These are phyloP conservation scores for Triplophysa yarkandensis DNA, from an alignment of 2,797 vertebrate species.

Conservation along the genomic window DNA sequence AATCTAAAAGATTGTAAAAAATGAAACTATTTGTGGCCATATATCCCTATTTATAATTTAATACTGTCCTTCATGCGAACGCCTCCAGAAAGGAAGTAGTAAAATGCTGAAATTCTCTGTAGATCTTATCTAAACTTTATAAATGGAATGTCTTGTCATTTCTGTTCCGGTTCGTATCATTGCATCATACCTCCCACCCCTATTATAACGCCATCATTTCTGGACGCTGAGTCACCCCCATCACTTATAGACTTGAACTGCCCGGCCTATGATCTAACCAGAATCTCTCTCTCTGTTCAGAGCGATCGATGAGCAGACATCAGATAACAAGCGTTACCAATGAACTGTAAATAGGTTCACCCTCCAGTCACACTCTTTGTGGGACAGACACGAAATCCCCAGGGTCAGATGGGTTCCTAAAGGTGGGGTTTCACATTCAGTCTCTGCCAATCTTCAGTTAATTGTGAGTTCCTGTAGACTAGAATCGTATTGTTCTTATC, in stretches of 20 bases:
- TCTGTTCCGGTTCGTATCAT: not conserved
- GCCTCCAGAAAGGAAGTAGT: not conserved
- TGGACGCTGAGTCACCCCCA: slow-evolving; percentile 10
- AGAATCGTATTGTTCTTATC: too few relatives aligned
- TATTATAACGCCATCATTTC: slow-evolving; percentile 32
- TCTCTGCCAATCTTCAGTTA: too few relatives aligned
- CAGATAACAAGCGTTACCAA: slow-evolving; percentile 20
- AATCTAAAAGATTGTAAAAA: not conserved
- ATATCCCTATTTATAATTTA: too few relatives aligned
- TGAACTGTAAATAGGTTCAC: slow-evolving; percentile 19
- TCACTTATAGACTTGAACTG: not conserved
- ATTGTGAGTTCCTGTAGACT: too few relatives aligned
- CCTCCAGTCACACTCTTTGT: not conserved
- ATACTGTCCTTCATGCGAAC: not conserved
- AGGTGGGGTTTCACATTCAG: too few relatives aligned
- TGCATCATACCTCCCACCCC: slow-evolving; percentile 7
- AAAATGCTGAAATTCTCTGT: not conserved
- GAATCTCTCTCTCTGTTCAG: slow-evolving; percentile 4
- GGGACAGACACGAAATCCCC: not conserved
- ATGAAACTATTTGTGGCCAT: not conserved
- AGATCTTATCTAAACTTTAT: slow-evolving; percentile 8
- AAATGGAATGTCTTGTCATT: slow-evolving; percentile 6
- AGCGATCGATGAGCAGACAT: slow-evolving; percentile 14
- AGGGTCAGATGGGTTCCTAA: not conserved
- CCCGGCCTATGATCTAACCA: slow-evolving; percentile 12